Evolutionary conservation across 2,888 invertebrate species (phyloP), one percentile per base, ranked within the genome.

Genomic region (Diloba caeruleocephala): DNA sequence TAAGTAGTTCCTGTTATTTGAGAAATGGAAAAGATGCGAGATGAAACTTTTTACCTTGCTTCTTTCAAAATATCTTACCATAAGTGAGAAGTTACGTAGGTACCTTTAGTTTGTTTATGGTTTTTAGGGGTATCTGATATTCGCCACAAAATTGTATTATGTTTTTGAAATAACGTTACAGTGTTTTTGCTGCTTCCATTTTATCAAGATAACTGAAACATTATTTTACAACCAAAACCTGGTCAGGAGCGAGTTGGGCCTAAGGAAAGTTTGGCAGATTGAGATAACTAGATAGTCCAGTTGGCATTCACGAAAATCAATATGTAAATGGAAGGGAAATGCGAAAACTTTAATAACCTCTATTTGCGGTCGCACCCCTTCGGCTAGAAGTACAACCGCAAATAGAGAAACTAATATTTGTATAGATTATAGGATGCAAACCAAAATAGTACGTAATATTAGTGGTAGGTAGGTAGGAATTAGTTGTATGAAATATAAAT

Each of bases 1-100:
- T n/a, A n/a, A 38, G 37, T 59, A 59, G 48, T 48, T 48, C 14
- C 25, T 28, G 15, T 45, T 61, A 15, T 54, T 37, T 39, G n/a
- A 32, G 14, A 41, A 37, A 56, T 29, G 41, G 28, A 17, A 33
- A 41, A n/a, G 13, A 25, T 36, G 0, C 12, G 9, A 17, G 17
- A 37, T 37, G 28, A 41, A 54, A 46, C 13, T 23, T 54, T 13
- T 23, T 7, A 17, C 17, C 17, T 44, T 33, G 14, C 17, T 15
- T 13, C n/a, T 21, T 36, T 25, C n/a, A 7, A 6, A 13, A 33
- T 7, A 13, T 2, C 7, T 19, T 31, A 31, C 17, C 32, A n/a
- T 3, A 17, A 10, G 17, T 19, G 19, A 19, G 3, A 31, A 15
- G 6, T 31, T 15, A 29, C 2, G 2, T 26, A 10, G n/a, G 26